Base-by-base conservation (phyloP, 2,113 vertebrate genomes). In the Rallus limicola region DNA sequence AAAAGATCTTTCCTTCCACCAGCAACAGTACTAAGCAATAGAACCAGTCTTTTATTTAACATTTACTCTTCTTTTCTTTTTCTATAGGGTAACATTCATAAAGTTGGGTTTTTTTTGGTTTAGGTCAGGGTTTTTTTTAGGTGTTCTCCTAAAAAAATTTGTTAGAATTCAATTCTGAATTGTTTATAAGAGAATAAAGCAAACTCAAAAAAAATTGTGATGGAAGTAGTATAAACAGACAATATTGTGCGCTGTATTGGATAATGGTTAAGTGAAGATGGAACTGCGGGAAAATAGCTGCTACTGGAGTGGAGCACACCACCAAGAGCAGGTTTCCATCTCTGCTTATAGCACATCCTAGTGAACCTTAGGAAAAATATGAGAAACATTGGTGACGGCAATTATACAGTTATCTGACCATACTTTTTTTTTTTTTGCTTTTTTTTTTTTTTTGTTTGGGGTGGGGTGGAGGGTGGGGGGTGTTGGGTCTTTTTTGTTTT, bases 391-490 rank as follows among this genome's bases (percentile, higher is more conserved):
- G 44, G 4, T 19, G 50, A 76, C 59, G 24, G 25, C 38, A 70
- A 46, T 67, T 72, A 24, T 6, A 19, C 33, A 56, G 18, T 33
- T 56, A 48, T 11, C 16, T 12, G 18, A 52, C 26, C 20, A 48
- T 59, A 16, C 36, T 53, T 3, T 0, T 40, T 53, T 3, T 0
- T 29, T 36, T 36, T 29, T 53, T 20, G 7, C 14, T 25, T 55
- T 9, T 3, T 10, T 38, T 13, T 2, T 29, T 62, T n/a, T 18
- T 29, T 50, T 59, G 2, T 19, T 48, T 48, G 12, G 46, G 4
- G 21, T 36, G 24, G n/a, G n/a, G n/a, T n/a, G n/a, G n/a, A n/a
- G n/a, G 42, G 16, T 17, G 42, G 15, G 16, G 42, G 42, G 6
- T 9, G 42, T 16, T 44, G 42, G 42, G 42, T 46, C 17, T 46